Conservation (phyloP, 2,888 invertebrate species). For the Oegoconia quadripuncta region DNA sequence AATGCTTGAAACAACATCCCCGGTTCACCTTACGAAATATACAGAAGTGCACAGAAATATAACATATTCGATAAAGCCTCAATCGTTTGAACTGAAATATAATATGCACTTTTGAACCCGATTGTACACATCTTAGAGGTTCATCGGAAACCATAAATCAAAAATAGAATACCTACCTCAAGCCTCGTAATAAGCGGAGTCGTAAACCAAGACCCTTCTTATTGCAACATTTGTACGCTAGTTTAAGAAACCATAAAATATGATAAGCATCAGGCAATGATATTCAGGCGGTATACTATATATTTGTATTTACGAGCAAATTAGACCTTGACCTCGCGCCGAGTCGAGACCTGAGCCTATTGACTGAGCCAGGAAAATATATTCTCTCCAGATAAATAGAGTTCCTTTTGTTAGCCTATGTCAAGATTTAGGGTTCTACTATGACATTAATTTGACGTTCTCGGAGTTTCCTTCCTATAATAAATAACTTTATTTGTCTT, state of each 20-base stretch:
- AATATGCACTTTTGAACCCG: no score
- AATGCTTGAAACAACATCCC: no score
- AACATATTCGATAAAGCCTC: no score
- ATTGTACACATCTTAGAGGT: no score
- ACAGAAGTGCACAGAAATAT: no score
- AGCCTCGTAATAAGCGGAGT: slow-evolving; percentile 23
- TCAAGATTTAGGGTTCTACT: slow-evolving; percentile 35
- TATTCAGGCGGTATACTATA: slow-evolving; percentile 63
- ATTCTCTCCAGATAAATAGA: slow-evolving; percentile 44
- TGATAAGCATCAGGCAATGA: slow-evolving; percentile 68
- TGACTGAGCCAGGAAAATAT: slow-evolving; percentile 43
- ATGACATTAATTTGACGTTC: slow-evolving; percentile 25
- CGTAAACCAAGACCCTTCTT: slow-evolving; percentile 49
- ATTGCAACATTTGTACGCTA: slow-evolving; percentile 53
- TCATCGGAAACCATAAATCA: neutral
- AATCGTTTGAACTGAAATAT: no score
- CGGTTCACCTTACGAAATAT: no score
- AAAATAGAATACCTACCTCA: slow-evolving; percentile 9
- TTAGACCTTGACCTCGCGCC: slow-evolving; percentile 56
- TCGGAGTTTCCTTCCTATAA: no score
- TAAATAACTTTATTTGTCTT: no score
- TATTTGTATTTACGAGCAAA: slow-evolving; percentile 70
- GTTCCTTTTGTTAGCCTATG: slow-evolving; percentile 35
- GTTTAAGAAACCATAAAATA: slow-evolving; percentile 67
- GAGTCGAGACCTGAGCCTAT: slow-evolving; percentile 34